These are phyloP conservation scores for Passer montanus DNA, from an alignment of 2,113 vertebrate genomes.

Conservation along the genomic window DNA sequence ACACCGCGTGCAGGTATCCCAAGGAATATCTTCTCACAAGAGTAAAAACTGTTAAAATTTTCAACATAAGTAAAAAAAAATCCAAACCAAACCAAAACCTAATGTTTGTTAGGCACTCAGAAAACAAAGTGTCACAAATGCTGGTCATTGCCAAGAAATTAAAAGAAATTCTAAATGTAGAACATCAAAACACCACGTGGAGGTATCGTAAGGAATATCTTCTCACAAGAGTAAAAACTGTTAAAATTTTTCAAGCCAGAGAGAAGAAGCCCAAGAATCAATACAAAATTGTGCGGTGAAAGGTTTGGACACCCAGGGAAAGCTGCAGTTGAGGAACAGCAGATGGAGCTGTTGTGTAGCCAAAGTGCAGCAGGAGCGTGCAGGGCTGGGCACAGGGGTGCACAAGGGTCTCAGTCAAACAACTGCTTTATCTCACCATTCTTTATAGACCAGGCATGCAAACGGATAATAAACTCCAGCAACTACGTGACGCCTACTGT, in stretches of 20 bases:
- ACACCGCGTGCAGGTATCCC: neutral
- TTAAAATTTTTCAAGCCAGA: neutral
- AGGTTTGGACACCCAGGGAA: neutral
- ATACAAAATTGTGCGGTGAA: neutral
- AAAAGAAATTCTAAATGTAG: neutral
- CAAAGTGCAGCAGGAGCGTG: accelerated
- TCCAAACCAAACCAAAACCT: neutral
- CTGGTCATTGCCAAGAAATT: neutral
- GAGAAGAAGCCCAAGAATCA: neutral
- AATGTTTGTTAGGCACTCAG: neutral
- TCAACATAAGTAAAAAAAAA: neutral
- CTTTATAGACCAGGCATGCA: neutral
- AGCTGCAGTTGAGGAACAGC: neutral
- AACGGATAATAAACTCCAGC: neutral
- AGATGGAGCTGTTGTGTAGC: slow-evolving; percentile 20
- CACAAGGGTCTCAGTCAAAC: neutral
- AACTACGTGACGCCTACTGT: neutral
- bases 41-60: neutral
- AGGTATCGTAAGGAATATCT: neutral
- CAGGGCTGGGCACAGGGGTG: neutral
- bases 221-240: neutral
- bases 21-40: neutral
- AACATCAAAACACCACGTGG: neutral
- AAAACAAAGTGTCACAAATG: neutral
- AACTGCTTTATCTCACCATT: neutral